Percentiles rank a stretch among this genome's conserved stretches.
These are phyloP conservation scores for Eristalis pertinax DNA, from an alignment of 2,888 invertebrate genomes.

Conservation along the genomic window DNA sequence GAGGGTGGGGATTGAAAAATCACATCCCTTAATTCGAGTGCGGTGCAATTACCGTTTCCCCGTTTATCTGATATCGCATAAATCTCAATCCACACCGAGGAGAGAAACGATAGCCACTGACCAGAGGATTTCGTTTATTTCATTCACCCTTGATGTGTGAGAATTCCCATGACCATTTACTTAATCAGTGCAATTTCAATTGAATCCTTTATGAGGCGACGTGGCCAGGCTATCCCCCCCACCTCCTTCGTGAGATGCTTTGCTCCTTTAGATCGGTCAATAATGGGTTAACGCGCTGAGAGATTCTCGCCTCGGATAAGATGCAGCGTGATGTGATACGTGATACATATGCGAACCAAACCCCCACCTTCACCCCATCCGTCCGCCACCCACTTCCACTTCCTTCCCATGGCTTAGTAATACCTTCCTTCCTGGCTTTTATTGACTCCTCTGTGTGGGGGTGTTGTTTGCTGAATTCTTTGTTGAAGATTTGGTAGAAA, in stretches of 20 bases:
- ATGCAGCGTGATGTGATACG: slow-evolving; percentile 68
- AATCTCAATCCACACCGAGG: slow-evolving; percentile 39
- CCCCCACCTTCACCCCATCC: slow-evolving; percentile 12
- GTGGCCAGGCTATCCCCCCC: slow-evolving; percentile 38
- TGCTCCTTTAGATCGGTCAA: slow-evolving; percentile 58
- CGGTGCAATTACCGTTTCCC: slow-evolving; percentile 60
- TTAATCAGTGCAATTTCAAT: slow-evolving; percentile 72
- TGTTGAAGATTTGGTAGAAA: slow-evolving; percentile 18
- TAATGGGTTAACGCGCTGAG: slow-evolving; percentile 67
- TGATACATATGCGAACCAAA: slow-evolving; percentile 29
- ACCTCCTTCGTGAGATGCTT: background rate
- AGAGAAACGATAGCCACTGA: slow-evolving; percentile 35
- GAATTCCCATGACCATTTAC: slow-evolving; percentile 71
- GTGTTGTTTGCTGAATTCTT: slow-evolving; percentile 27
- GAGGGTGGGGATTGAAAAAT: slow-evolving; percentile 41
- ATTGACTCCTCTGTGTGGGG: slow-evolving; percentile 61
- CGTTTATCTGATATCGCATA: slow-evolving; percentile 67
- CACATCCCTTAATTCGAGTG: slow-evolving; percentile 53
- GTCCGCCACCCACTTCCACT: slow-evolving; percentile 16
- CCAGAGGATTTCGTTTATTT: slow-evolving; percentile 65
- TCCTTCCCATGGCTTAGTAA: slow-evolving; percentile 67
- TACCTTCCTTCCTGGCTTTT: slow-evolving; percentile 74
- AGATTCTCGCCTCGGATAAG: slow-evolving; percentile 63
- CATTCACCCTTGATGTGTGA: slow-evolving; percentile 42
- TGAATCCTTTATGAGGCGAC: slow-evolving; percentile 63